Evolutionary conservation across 2,888 invertebrate species (phyloP).

Genomic region (Agriopis aurantiaria): DNA sequence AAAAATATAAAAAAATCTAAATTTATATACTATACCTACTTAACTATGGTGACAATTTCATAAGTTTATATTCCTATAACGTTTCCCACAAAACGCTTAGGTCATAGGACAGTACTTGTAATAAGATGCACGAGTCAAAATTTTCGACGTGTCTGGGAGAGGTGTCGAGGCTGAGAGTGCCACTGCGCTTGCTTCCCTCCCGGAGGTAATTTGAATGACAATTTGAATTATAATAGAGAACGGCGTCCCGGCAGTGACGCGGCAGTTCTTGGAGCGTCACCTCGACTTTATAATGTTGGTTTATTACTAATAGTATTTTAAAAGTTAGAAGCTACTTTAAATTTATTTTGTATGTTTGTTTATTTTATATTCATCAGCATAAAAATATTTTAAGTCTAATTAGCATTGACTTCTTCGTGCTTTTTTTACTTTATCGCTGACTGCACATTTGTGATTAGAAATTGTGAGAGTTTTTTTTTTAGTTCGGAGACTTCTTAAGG

Average conservation of each 20-base stretch:
- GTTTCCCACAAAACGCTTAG: constrained; percentile 28
- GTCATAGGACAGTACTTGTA: constrained; percentile 47
- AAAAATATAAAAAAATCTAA: too few species aligned
- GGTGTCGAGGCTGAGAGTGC: constrained; percentile 81
- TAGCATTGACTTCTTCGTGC: too few species aligned
- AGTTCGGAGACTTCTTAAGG: too few species aligned
- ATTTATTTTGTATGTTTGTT: constrained; percentile 25
- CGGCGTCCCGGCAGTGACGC: constrained; percentile 79
- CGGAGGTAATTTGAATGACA: constrained; percentile 77
- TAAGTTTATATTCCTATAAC: background rate
- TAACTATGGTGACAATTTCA: background rate
- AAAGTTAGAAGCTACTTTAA: constrained; percentile 38
- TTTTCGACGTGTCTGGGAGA: constrained; percentile 59
- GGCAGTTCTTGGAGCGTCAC: constrained; percentile 65
- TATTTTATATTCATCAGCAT: constrained; percentile 3
- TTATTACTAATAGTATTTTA: constrained; percentile 59
- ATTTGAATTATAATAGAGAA: constrained; percentile 79
- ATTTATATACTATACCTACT: background rate
- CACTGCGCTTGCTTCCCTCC: constrained; percentile 73
- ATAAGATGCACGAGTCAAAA: constrained; percentile 52
- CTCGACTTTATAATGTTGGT: constrained; percentile 61
- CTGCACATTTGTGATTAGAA: background rate
- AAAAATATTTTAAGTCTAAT: background rate
- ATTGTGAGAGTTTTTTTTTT: background rate
- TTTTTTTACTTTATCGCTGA: background rate